Percentiles rank a stretch among this genome's conserved stretches.
Conservation (phyloP, 2,888 invertebrate species). For the Erpobdella octoculata region DNA sequence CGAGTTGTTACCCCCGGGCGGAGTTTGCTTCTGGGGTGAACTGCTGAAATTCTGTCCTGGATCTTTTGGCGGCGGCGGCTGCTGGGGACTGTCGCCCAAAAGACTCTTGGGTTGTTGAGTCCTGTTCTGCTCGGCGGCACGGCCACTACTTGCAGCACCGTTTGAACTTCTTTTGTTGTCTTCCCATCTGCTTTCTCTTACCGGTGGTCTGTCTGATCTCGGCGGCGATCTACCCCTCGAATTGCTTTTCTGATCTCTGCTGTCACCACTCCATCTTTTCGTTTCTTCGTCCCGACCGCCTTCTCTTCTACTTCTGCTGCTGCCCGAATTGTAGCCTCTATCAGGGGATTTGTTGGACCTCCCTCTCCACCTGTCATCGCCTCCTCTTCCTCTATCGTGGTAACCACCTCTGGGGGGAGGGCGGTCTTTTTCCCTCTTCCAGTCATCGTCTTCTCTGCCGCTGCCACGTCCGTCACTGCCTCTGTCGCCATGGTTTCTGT, state of each 20-base stretch:
- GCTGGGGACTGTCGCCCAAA: neutral
- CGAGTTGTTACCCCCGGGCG: neutral
- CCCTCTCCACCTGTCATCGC: slow-evolving; percentile 6
- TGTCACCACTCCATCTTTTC: slow-evolving; percentile 22
- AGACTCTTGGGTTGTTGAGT: neutral
- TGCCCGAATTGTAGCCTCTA: neutral
- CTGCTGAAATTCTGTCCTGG: neutral
- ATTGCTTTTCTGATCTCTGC: neutral
- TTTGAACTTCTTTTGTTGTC: neutral
- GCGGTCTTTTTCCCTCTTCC: slow-evolving; percentile 6
- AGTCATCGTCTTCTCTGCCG: slow-evolving; percentile 5
- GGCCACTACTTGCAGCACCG: neutral
- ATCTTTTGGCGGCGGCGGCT: neutral
- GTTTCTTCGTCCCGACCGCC: slow-evolving; percentile 1
- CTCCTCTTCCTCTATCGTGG: slow-evolving; percentile 21
- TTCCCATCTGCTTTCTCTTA: neutral
- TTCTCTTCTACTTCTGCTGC: slow-evolving; percentile 3
- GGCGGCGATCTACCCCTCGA: slow-evolving; percentile 13
- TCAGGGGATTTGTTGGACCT: slow-evolving; percentile 9
- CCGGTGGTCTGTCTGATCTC: neutral
- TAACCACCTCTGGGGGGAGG: neutral
- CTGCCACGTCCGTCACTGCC: slow-evolving; percentile 19
- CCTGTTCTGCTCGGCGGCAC: neutral
- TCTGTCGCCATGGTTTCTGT: neutral
- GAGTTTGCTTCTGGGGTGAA: neutral